Base-by-base conservation (phyloP, 2,888 invertebrate genomes). In the Pyrgus malvae region DNA sequence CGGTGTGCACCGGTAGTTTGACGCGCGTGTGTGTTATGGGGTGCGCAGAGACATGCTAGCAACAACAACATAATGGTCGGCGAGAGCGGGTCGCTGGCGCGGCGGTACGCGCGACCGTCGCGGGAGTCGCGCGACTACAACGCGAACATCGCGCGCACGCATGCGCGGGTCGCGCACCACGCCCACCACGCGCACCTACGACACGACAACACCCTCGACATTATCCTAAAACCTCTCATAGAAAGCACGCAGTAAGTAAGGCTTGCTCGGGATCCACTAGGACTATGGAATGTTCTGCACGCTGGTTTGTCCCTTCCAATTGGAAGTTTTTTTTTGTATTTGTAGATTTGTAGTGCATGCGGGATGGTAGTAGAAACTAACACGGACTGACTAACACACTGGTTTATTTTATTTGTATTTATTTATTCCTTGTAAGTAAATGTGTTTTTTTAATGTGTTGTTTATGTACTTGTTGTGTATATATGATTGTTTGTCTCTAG, bases 181-280 rank as follows among this genome's bases (percentile, higher is more conserved):
- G 70, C 75, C 67, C 61, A 71, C 64, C 70, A 68, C 63, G 66
- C 70, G 62, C 72, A 74, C 66, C 67, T 72, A 59, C 79, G 88
- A 61, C 86, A 85, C 74, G 90, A 91, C 87, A 90, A 90, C 89
- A 91, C 91, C 57, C 91, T 90, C 85, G 89, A 91, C 86, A 88
- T 91, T 83, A 91, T 91, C 66, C 80, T 91, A 74, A 91, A 91
- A 78, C 91, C 91, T 76, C 90, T 91, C 76, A 90, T 91, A 82
- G 91, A 91, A 83, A 91, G 91, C 88, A 91, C 91, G 80, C 91
- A 91, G 91, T 91, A 90, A 91, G 91, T 91, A 89, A 82, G 78
- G 68, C 74, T 66, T 74, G 69, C 70, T 68, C 68, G 65, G 66
- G 67, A 65, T 55, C 67, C 70, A 64, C 55, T 68, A n/a, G n/a